phyloP scores from a whole-genome alignment of 2,113 vertebrate genomes.

The Xenotilapia longispinis region DNA sequence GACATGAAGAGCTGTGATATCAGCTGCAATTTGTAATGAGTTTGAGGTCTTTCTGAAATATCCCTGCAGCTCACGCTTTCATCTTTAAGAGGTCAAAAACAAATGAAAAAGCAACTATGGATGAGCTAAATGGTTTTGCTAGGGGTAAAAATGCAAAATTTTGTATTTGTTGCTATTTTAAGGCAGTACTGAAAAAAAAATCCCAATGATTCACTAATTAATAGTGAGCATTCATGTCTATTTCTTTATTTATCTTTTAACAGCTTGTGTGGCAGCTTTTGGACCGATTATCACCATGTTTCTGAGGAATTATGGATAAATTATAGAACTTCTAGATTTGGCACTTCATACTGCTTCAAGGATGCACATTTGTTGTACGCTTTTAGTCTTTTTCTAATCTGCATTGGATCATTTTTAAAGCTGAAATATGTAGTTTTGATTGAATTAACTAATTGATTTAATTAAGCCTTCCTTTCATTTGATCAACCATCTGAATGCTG shows the following conservation, averaged over 20 bases:
- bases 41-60: slow-evolving; percentile 18
- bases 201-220: not conserved
- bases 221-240: not conserved
- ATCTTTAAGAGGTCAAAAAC: not conserved
- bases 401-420: not conserved
- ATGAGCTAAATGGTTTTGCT: not conserved
- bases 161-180: not conserved
- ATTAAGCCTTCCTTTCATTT: slow-evolving; percentile 23
- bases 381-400: not conserved
- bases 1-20: not conserved
- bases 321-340: not conserved
- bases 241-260: not conserved
- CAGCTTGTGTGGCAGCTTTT: not conserved
- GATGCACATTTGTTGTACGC: not conserved
- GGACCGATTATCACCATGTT: not conserved
- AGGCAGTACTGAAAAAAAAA: not conserved
- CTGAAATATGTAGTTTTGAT: not conserved
- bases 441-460: slow-evolving; percentile 7
- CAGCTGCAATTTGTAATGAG: not conserved
- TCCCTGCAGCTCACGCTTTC: not conserved
- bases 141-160: not conserved
- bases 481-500: not conserved
- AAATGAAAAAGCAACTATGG: not conserved
- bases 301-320: not conserved
- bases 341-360: not conserved